Evolutionary conservation across 2,888 invertebrate species (phyloP).

Genomic region (Drosophila affinis): DNA sequence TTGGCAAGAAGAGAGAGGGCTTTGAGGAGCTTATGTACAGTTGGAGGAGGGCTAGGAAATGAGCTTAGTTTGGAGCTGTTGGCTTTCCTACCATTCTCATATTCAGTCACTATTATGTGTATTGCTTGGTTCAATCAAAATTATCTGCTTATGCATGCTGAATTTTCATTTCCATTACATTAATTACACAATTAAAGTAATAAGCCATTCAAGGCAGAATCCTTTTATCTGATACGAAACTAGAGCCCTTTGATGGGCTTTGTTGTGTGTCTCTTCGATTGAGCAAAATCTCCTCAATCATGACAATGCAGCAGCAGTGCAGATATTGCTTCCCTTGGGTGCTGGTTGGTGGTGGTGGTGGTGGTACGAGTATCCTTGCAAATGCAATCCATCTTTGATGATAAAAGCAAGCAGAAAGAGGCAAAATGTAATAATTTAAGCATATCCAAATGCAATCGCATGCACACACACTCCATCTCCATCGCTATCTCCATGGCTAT

Average conservation of each 20-base stretch:
- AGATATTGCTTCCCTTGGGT: constrained; percentile 34
- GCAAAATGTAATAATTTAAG: constrained; percentile 68
- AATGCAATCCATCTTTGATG: constrained; percentile 66
- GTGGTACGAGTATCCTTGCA: constrained; percentile 26
- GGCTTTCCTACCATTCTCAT: not conserved
- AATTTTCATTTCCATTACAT: constrained; percentile 40
- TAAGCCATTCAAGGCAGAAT: not conserved
- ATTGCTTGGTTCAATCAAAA: not conserved
- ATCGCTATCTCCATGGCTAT: not conserved
- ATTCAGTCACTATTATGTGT: not conserved
- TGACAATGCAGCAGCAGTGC: constrained; percentile 19
- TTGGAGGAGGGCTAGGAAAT: too few relatives aligned
- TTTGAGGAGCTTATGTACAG: too few relatives aligned
- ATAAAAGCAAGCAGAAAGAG: constrained; percentile 56
- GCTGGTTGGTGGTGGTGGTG: not conserved
- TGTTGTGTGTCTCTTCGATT: constrained; percentile 5
- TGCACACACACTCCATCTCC: not conserved
- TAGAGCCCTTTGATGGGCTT: not conserved
- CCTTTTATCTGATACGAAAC: not conserved
- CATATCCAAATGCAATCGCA: constrained; percentile 60
- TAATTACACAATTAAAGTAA: constrained; percentile 36
- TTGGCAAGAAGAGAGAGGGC: too few relatives aligned
- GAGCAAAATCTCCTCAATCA: constrained; percentile 26
- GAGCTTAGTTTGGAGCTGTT: constrained; percentile 3
- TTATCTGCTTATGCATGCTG: not conserved